Base-by-base conservation (phyloP, 2,888 invertebrate genomes). In the Mythimna vitellina region DNA sequence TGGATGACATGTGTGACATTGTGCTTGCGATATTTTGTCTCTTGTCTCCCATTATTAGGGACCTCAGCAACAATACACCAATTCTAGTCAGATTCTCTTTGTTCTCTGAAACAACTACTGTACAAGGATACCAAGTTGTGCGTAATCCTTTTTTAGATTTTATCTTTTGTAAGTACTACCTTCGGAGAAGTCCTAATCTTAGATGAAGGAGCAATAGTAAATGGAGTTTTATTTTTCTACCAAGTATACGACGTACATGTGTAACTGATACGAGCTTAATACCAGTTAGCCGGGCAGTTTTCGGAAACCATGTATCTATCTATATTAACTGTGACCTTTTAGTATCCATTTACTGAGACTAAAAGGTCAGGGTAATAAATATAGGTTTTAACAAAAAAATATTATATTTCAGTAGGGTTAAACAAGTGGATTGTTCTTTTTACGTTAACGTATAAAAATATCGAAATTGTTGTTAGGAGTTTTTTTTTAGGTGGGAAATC, bases 1-100 rank as follows among this genome's bases (percentile, higher is more conserved):
- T 92, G 89, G 89, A 87, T 91, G 93, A 92, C 92, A 90, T 90
- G 89, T 90, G 91, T 89, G 89, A 92, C 92, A 89, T 88, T 83
- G 86, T 90, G 86, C 88, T 83, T 83, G 83, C 81, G 84, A 87
- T 89, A 88, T 90, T 90, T 91, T 88, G 88, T 86, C 72, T 80
- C 76, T 78, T 76, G 77, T 83, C 82, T 72, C 62, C 73, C 64
- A 77, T 81, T 85, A 86, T 85, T 84, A 78, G 78, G 64, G 71
- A 64, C 64, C 80, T 76, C 81, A 68, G 78, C 68, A 83, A 83
- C 81, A 86, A 81, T 84, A 86, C 76, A 83, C 75, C 79, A 78
- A 81, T 81, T 79, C 70, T 77, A 80, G 72, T 79, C 65, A 73
- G 76, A 79, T 78, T 70, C 65, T 70, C 82, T 88, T 86, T 87